Base-by-base conservation (phyloP, 2,113 vertebrate species). In the Psilopsiagon aurifrons region DNA sequence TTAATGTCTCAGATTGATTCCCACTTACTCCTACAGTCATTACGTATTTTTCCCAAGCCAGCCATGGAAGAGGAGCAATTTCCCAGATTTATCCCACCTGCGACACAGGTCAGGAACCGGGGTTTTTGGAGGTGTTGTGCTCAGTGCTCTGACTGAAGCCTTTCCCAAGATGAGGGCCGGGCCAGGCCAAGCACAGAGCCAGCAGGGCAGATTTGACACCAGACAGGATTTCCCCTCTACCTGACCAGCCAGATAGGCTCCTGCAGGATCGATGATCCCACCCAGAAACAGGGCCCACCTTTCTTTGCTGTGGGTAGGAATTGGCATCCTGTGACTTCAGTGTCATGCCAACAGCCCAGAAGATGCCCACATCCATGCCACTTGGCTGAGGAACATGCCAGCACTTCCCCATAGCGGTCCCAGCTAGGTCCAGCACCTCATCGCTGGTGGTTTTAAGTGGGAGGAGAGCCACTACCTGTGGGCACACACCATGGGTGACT, bases 281-380 rank as follows among this genome's bases (percentile, higher is more conserved):
- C 6, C 2, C 20, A 69, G 49, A 62, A 86, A 80, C 0, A 0
- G 35, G 22, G 47, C 5, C 14, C 11, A 15, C 28, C 2, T 24
- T 28, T 66, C 73, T 29, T 10, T 7, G 1, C 17, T 1, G 0
- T 33, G 17, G 5, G 2, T 28, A 11, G 44, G 9, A 67, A 46
- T 0, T 39, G 60, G 6, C 9, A 33, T 5, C 4, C 29, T 1
- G 0, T 23, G 29, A 46, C 46, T 54, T 44, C 71, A 19, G 7
- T 16, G 7, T 3, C 0, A 1, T 25, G 44, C n/a, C 41, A 39
- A 12, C 18, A 37, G 31, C 13, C 6, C 9, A 8, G 0, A 0
- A 1, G 1, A 28, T 7, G 31, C 4, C 8, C 2, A 3, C 0
- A 1, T 55, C 35, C 3, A 0, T 33, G 39, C 18, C 31, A 5